Base-by-base conservation (phyloP, 2,888 invertebrate species). In the Escarpia spicata region DNA sequence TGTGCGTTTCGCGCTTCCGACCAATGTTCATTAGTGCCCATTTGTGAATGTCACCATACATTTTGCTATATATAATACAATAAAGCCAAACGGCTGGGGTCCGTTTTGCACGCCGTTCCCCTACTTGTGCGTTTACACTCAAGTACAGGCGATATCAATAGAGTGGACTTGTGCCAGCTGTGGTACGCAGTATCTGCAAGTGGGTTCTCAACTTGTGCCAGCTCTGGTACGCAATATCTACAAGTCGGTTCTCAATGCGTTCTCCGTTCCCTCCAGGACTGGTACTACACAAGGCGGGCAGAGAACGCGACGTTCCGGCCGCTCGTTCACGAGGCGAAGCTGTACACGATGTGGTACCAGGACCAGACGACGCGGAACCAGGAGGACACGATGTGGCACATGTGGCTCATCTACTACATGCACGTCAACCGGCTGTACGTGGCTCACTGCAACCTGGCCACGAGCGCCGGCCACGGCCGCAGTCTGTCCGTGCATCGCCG, bases 371-470 rank as follows among this genome's bases (percentile, higher is more conserved):
- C 6, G 31, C n/a, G 31, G 43, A 92, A 92, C 37, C 43, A 43
- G n/a, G 37, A 52, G 6, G 92, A 92, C 45, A 52, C 92, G 6
- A 94, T 94, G 94, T 94, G 94, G 94, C 92, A 92, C 58, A 93
- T 93, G 93, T 93, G 93, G 93, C 92, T 93, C 89, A 93, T 93
- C 60, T 92, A 92, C 60, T 94, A 91, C 92, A n/a, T 89, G 37
- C 58, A 93, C 91, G 43, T 12, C 8, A 45, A 90, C 60, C 52
- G 90, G 9, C 2, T 91, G 52, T 92, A 91, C 43, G 91, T 91
- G 10, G 90, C 91, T 3, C 91, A 92, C 75, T 60, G 31, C 52
- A 93, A 93, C 90, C 91, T 93, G 15, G 91, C 91, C 26, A 26
- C 26, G n/a, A 43, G 44, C n/a, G 75, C 92, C 90, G 44, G 43